Base-by-base conservation (phyloP, 1,140 invertebrate genomes). In the Druon quercuslanigerum region DNA sequence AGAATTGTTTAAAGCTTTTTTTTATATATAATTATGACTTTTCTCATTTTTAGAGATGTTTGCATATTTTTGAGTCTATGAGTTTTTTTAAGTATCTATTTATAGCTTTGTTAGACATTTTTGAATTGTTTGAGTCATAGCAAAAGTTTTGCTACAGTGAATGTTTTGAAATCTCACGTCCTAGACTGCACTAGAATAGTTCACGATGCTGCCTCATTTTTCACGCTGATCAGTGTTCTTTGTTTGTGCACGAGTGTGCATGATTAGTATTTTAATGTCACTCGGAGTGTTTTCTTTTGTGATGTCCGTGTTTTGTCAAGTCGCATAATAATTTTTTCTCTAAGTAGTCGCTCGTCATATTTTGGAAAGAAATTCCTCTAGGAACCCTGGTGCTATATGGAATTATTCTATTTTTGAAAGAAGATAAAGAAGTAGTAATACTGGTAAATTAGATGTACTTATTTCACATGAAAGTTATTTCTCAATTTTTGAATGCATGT, bases 311-410 rank as follows among this genome's bases (percentile, higher is more conserved):
- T 66, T 56, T 33, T 46, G 40, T 46, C 40, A 66, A 66, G 4
- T 66, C 25, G 60, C 60, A 66, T 66, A 66, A 66, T 66, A 25
- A 66, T 66, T 33, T n/a, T 66, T 66, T 66, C 60, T 66, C 60
- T 66, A 66, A 66, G 60, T 66, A 66, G 25, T 66, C 60, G 60
- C 60, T 66, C 60, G 60, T 66, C 60, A 66, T 66, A 66, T 66
- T 66, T 46, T 66, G 60, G 60, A 66, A 66, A 66, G 33, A 60
- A 20, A 70, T 78, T 79, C 71, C 72, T 81, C 84, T 82, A 83
- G 83, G 76, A 88, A 89, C 88, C 89, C 86, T 90, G 89, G 89
- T 88, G 89, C 89, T 90, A 90, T 86, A 90, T 90, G 89, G 89
- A 90, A 90, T 90, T 90, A 90, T 90, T 90, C 89, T 89, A 88